Percentiles rank a stretch among this genome's conserved stretches.
Evolutionary conservation across 2,888 invertebrate genomes (phyloP).

Genomic region (Cremastinae sp.): DNA sequence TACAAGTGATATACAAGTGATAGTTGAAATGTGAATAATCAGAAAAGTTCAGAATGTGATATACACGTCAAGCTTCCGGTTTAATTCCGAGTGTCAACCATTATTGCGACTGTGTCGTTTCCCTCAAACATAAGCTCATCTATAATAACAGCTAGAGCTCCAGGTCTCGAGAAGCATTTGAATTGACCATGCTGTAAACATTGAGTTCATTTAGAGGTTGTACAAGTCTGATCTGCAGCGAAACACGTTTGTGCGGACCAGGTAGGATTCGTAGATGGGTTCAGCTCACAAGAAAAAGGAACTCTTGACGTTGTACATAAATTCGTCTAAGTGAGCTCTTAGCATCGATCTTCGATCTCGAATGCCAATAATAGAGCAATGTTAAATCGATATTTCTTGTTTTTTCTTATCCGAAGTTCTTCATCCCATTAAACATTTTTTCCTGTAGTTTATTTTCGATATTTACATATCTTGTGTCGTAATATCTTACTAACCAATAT

Average conservation of each 20-base stretch:
- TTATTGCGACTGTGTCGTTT: slow-evolving; percentile 75
- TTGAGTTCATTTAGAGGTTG: slow-evolving; percentile 59
- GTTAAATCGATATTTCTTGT: slow-evolving; percentile 29
- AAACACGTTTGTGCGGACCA: slow-evolving; percentile 72
- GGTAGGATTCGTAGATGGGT: slow-evolving; percentile 49
- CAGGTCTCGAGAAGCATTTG: slow-evolving; percentile 51
- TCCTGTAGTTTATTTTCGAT: slow-evolving; percentile 5
- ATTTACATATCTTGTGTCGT: neutral
- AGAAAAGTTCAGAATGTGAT: slow-evolving; percentile 41
- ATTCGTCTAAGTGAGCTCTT: slow-evolving; percentile 75
- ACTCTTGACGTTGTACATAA: slow-evolving; percentile 70
- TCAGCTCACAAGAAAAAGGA: slow-evolving; percentile 53
- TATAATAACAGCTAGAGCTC: slow-evolving; percentile 74
- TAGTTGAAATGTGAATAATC: too few relatives aligned
- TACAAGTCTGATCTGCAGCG: slow-evolving; percentile 61
- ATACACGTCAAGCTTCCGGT: slow-evolving; percentile 41
- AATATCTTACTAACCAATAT: too few relatives aligned
- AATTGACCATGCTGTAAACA: slow-evolving; percentile 70
- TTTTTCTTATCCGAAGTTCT: slow-evolving; percentile 55
- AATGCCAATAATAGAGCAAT: slow-evolving; percentile 34
- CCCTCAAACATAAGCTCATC: slow-evolving; percentile 75
- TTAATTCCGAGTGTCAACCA: slow-evolving; percentile 74
- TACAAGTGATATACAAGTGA: too few relatives aligned
- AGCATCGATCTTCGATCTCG: slow-evolving; percentile 66
- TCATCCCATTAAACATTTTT: slow-evolving; percentile 46